Percentiles rank a stretch among this genome's conserved stretches.
Conservation (phyloP, 2,113 vertebrate species). For the Lota lota region DNA sequence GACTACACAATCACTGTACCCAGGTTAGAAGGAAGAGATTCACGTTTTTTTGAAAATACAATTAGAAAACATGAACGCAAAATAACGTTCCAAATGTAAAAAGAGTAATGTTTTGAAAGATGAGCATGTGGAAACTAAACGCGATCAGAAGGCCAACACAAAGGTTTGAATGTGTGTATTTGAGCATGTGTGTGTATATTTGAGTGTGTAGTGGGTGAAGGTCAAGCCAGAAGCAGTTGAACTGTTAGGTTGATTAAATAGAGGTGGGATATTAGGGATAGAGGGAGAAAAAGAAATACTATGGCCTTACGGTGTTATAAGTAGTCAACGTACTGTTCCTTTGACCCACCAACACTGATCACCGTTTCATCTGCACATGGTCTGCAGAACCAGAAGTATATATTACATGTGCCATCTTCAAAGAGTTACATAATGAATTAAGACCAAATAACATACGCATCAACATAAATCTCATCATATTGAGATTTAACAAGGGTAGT, state of each 20-base stretch:
- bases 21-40: constrained; percentile 71
- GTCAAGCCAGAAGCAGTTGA: constrained; percentile 50
- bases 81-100: constrained; percentile 71
- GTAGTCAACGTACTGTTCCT: constrained; percentile 36
- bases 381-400: constrained; percentile 20
- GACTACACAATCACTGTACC: constrained; percentile 80
- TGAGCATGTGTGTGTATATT: too few relatives aligned
- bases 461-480: constrained; percentile 42
- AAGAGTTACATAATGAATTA: constrained; percentile 37
- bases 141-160: constrained; percentile 63
- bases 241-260: constrained; percentile 53
- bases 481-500: constrained; percentile 24
- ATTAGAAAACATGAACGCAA: constrained; percentile 78
- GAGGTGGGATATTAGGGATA: constrained; percentile 11
- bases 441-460: constrained; percentile 24
- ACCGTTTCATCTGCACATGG: constrained; percentile 36
- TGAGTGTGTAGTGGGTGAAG: constrained; percentile 32
- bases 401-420: constrained; percentile 53
- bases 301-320: constrained; percentile 34
- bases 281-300: constrained; percentile 20
- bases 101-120: constrained; percentile 69
- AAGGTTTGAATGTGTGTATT: too few relatives aligned
- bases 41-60: constrained; percentile 79
- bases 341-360: constrained; percentile 31
- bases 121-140: constrained; percentile 61